phyloP scores from a whole-genome alignment of 2,888 invertebrate species.

The Clivina fossor region DNA sequence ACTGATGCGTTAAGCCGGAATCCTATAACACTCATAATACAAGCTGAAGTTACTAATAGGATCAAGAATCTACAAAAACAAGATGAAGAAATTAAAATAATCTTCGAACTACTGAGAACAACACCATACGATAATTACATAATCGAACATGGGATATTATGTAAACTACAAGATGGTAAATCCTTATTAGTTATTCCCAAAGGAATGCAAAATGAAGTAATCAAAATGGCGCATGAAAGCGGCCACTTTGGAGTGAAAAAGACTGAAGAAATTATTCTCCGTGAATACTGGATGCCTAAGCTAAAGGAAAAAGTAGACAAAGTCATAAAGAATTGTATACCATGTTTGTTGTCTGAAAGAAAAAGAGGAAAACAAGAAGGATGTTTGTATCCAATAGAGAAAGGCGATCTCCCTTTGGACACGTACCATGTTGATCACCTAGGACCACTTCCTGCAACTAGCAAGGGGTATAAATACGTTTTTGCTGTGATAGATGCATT shows the following conservation, averaged over 20 bases:
- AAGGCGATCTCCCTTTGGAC: not conserved
- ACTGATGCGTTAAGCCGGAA: not conserved
- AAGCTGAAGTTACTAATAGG: not conserved
- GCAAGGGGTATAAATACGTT: slow-evolving; percentile 28
- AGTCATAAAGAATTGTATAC: slow-evolving; percentile 38
- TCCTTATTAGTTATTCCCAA: slow-evolving; percentile 38
- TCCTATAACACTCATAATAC: not conserved
- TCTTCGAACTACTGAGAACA: not conserved
- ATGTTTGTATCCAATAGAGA: not conserved
- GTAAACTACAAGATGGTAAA: slow-evolving; percentile 19
- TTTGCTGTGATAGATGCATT: slow-evolving; percentile 31
- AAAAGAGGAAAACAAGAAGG: slow-evolving; percentile 39
- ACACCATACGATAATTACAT: slow-evolving; percentile 34
- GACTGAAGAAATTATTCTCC: slow-evolving; percentile 36
- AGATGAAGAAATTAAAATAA: not conserved
- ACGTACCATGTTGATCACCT: slow-evolving; percentile 33
- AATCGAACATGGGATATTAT: slow-evolving; percentile 26
- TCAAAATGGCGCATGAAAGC: slow-evolving; percentile 32
- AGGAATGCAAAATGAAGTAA: slow-evolving; percentile 35
- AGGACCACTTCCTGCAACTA: slow-evolving; percentile 23
- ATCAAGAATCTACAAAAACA: not conserved
- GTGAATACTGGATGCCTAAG: slow-evolving; percentile 38
- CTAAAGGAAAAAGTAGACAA: slow-evolving; percentile 37
- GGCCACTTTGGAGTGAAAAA: slow-evolving; percentile 39
- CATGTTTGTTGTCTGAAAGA: slow-evolving; percentile 42